These are phyloP conservation scores for Andricus quercusramuli DNA, from an alignment of 2,888 invertebrate genomes.

Conservation along the genomic window DNA sequence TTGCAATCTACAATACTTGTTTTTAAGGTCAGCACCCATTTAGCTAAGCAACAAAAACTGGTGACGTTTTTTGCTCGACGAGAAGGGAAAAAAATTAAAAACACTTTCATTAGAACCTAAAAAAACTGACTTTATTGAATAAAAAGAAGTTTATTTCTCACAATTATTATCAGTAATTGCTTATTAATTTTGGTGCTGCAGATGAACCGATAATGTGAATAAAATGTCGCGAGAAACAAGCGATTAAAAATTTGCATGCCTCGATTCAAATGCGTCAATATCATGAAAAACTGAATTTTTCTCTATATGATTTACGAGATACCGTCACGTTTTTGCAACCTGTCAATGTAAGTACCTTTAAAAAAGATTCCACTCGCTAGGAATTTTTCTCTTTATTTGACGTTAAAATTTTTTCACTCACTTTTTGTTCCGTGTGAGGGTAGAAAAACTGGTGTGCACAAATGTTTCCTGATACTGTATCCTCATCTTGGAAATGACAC, in stretches of 20 bases:
- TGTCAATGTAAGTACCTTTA: background rate
- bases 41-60: background rate
- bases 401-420: background rate
- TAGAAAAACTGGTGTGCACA: background rate
- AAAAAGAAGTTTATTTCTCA: background rate
- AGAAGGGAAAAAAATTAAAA: background rate
- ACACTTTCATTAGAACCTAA: background rate
- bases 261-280: slow-evolving; percentile 24
- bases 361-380: background rate
- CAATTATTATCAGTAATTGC: background rate
- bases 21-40: background rate
- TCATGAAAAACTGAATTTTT: slow-evolving; percentile 30
- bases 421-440: too few species aligned
- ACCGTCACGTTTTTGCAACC: background rate
- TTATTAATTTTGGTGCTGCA: background rate
- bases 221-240: slow-evolving; percentile 4
- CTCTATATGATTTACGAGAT: slow-evolving; percentile 4
- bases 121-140: background rate
- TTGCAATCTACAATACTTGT: background rate
- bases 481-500: background rate
- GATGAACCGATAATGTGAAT: background rate
- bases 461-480: background rate
- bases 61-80: background rate
- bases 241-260: slow-evolving; percentile 36
- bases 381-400: background rate